Percentiles rank a stretch among this genome's conserved stretches.
These are phyloP conservation scores for Spondyliosoma cantharus DNA, from an alignment of 2,797 vertebrate genomes.

Conservation along the genomic window DNA sequence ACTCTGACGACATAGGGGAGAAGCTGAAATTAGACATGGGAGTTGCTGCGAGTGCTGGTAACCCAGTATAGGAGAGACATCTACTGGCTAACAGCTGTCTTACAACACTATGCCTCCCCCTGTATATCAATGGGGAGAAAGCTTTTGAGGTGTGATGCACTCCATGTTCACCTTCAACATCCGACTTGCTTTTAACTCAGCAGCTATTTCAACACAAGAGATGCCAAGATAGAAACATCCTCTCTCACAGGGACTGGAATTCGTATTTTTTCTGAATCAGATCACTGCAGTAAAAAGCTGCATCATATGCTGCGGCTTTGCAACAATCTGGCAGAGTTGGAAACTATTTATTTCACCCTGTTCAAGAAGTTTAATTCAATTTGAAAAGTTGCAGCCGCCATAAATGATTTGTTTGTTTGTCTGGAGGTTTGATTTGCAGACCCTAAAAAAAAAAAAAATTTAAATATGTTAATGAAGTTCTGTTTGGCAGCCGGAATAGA, in stretches of 20 bases:
- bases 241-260: neutral
- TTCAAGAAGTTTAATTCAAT: neutral
- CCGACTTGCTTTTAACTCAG: neutral
- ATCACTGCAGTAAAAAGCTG: neutral
- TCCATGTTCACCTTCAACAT: neutral
- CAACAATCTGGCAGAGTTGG: neutral
- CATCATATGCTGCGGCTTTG: neutral
- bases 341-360: neutral
- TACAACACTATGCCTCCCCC: constrained; percentile 34
- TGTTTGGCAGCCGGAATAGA: constrained; percentile 8
- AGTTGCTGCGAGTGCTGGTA: constrained; percentile 13
- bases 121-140: neutral
- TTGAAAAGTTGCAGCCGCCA: neutral
- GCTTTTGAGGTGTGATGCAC: neutral
- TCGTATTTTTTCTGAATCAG: neutral
- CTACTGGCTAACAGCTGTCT: constrained; percentile 72
- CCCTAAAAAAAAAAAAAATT: neutral
- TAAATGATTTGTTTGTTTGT: constrained; percentile 8
- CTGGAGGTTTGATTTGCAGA: constrained; percentile 9
- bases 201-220: neutral
- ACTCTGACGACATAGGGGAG: constrained; percentile 26
- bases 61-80: constrained; percentile 75
- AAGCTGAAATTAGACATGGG: constrained; percentile 37
- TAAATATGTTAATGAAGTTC: constrained; percentile 6
- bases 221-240: neutral